A percentile compares a stretch with the other conserved stretches of the same genome.
phyloP scores from a whole-genome alignment of 2,113 vertebrate genomes.

The Phylloscopus trochilus region DNA sequence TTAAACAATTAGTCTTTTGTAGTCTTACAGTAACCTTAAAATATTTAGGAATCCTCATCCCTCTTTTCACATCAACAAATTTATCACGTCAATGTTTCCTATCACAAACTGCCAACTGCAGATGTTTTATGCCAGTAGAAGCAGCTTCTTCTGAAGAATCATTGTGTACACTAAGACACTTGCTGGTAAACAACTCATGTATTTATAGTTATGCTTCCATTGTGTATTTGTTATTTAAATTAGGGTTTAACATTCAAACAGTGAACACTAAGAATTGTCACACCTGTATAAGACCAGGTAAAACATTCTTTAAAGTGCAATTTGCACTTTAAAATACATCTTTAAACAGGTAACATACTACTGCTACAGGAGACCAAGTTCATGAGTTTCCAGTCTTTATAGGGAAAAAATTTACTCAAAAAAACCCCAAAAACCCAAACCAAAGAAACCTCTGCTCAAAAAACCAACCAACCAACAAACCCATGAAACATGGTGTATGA shows the following conservation, averaged over 20 bases:
- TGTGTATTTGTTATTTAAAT: neutral
- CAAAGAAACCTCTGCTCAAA: neutral
- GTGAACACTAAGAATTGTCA: neutral
- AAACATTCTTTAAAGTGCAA: neutral
- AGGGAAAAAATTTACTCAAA: neutral
- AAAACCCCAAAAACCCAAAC: neutral
- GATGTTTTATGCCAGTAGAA: neutral
- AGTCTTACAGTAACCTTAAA: neutral
- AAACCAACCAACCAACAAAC: neutral
- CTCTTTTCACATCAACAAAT: neutral
- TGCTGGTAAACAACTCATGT: neutral
- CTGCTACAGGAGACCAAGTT: neutral
- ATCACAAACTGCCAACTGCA: neutral
- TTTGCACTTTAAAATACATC: neutral
- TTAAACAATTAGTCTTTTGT: neutral
- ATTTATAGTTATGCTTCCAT: neutral
- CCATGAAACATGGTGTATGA: neutral
- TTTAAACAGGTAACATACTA: neutral
- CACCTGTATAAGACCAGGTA: neutral
- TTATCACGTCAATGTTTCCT: neutral
- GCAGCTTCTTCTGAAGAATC: neutral
- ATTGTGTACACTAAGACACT: neutral
- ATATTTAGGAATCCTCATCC: neutral
- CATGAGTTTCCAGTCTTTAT: neutral
- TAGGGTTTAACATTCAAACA: neutral